Conservation (phyloP, 2,888 invertebrate species). For the Pecten maximus region DNA sequence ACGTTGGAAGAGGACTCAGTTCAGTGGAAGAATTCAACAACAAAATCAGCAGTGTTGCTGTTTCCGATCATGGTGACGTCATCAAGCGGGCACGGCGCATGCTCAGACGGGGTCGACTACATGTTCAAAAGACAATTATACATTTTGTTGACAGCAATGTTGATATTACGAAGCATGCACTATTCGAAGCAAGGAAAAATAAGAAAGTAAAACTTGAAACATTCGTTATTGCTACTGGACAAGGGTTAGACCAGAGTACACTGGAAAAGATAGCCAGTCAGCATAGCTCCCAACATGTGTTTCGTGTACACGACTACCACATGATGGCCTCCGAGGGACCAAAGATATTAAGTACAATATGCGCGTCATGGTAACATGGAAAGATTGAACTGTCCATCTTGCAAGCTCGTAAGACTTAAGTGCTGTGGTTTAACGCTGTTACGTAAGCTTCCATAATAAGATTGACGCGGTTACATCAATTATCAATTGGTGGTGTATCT, state of each 20-base stretch:
- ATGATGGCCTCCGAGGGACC: background rate
- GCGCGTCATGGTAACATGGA: background rate
- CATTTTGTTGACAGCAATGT: conserved; percentile 44
- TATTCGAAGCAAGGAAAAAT: conserved; percentile 38
- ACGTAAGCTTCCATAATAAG: too few species aligned
- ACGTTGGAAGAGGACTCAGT: background rate
- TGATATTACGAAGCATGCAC: conserved; percentile 39
- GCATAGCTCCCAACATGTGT: background rate
- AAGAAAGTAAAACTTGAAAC: conserved; percentile 37
- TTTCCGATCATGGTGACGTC: conserved; percentile 40
- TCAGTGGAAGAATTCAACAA: conserved; percentile 27
- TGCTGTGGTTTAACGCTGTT: too few species aligned
- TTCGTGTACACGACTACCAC: conserved; percentile 22
- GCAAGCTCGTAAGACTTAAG: too few species aligned
- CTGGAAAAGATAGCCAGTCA: conserved; percentile 33
- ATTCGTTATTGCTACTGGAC: conserved; percentile 37
- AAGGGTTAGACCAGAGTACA: background rate
- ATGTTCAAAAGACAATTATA: conserved; percentile 39
- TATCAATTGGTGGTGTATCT: too few species aligned
- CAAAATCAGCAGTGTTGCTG: background rate
- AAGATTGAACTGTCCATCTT: background rate
- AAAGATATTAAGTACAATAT: background rate
- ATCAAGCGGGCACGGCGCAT: conserved; percentile 30
- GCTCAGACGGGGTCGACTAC: conserved; percentile 16
- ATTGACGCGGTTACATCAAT: too few species aligned